A percentile compares a stretch with the other conserved stretches of the same genome.
Conservation (phyloP, 2,797 vertebrate species). For the Spheniscus humboldti region DNA sequence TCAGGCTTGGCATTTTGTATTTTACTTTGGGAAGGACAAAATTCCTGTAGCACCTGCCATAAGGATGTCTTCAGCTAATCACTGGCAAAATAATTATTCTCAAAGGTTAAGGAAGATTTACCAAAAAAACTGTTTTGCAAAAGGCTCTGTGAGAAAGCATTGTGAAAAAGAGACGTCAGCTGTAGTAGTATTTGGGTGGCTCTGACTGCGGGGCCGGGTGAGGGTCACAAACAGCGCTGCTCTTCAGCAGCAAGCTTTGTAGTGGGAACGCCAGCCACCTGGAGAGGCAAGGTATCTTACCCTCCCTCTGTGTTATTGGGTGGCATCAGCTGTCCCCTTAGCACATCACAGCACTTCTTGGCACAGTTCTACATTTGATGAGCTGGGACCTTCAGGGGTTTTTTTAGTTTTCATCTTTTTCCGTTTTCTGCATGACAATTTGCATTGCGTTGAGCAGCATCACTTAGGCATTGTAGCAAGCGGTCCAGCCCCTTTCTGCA, state of each 20-base stretch:
- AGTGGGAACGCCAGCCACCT: too few relatives aligned
- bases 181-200: background rate
- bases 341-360: background rate
- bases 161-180: background rate
- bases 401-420: background rate
- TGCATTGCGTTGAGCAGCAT: background rate
- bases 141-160: background rate
- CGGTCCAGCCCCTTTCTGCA: background rate
- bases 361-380: background rate
- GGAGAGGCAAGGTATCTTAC: background rate
- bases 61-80: background rate
- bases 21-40: background rate
- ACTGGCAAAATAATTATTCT: background rate
- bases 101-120: background rate
- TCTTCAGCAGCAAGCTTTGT: background rate
- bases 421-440: background rate
- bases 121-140: background rate
- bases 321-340: background rate
- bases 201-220: accelerated
- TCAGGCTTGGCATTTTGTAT: background rate
- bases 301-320: background rate
- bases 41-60: background rate
- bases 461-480: background rate
- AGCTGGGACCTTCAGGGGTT: background rate
- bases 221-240: accelerated